phyloP scores from a whole-genome alignment of 2,888 invertebrate species.

The Dusona sp. region DNA sequence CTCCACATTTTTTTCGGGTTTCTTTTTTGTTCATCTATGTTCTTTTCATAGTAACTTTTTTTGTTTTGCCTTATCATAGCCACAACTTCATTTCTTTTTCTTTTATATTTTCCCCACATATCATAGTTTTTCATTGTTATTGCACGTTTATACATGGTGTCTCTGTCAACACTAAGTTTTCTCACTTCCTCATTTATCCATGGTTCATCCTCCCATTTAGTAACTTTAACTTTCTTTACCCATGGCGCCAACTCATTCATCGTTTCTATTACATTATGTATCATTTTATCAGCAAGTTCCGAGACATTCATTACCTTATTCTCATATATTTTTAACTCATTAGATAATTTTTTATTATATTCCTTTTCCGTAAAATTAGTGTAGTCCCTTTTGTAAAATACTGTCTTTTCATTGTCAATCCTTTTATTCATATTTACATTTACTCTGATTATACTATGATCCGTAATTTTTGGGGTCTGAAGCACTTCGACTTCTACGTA shows the following conservation, averaged over 20 bases:
- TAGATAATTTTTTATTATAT: neutral
- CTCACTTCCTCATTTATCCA: slow-evolving; percentile 52
- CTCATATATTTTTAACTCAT: neutral
- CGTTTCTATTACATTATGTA: neutral
- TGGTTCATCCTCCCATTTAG: slow-evolving; percentile 51
- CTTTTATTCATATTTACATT: neutral
- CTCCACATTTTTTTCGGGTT: slow-evolving; percentile 48
- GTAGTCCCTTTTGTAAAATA: slow-evolving; percentile 37
- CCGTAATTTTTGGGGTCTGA: slow-evolving; percentile 53
- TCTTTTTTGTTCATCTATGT: slow-evolving; percentile 43
- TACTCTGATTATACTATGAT: slow-evolving; percentile 44
- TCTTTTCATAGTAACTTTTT: slow-evolving; percentile 39
- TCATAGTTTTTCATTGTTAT: neutral
- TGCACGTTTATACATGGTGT: slow-evolving; percentile 31
- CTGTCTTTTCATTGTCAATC: neutral
- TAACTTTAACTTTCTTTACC: slow-evolving; percentile 24
- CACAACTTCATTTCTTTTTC: slow-evolving; percentile 30
- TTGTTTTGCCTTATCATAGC: slow-evolving; percentile 24
- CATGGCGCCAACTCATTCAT: slow-evolving; percentile 54
- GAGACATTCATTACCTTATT: neutral
- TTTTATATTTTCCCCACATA: slow-evolving; percentile 32
- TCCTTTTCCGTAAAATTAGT: neutral
- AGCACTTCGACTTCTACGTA: slow-evolving; percentile 29
- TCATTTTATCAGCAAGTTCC: neutral
- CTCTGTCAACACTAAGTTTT: slow-evolving; percentile 27